Evolutionary conservation across 2,113 vertebrate genomes (phyloP).

Genomic region (Dicrurus megarhynchus): DNA sequence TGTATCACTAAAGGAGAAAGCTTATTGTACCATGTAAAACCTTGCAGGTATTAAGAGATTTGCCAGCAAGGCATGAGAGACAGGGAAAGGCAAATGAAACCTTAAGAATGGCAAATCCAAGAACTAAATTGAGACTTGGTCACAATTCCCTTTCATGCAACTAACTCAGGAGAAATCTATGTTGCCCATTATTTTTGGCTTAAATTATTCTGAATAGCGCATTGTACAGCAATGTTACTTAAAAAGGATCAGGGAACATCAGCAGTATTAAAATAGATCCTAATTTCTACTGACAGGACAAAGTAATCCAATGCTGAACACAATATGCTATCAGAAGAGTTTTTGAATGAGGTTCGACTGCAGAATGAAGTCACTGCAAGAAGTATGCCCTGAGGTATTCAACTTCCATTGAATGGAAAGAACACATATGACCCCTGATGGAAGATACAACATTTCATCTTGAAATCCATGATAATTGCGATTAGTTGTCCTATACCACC

Average conservation of each 20-base stretch:
- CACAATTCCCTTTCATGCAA: slow-evolving; percentile 4
- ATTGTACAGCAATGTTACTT: slow-evolving; percentile 17
- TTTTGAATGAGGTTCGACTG: neutral
- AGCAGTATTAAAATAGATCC: slow-evolving; percentile 11
- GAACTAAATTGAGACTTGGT: neutral
- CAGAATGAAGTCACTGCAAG: neutral
- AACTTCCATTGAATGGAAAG: neutral
- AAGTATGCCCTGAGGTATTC: neutral
- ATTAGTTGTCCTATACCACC: neutral
- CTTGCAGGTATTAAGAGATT: slow-evolving; percentile 9
- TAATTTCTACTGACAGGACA: slow-evolving; percentile 30
- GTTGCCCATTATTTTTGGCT: slow-evolving; percentile 45
- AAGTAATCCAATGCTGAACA: neutral
- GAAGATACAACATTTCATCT: neutral
- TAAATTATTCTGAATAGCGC: slow-evolving; percentile 1
- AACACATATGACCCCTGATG: neutral
- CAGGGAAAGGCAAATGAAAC: neutral
- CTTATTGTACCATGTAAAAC: neutral
- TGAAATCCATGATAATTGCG: neutral
- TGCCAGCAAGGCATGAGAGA: neutral
- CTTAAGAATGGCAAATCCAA: neutral
- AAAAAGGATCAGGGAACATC: slow-evolving; percentile 1
- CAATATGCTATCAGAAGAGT: neutral
- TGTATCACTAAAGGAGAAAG: neutral
- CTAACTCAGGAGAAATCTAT: neutral